Evolutionary conservation across 2,113 vertebrate species (phyloP).

Genomic region (Neogale vison): DNA sequence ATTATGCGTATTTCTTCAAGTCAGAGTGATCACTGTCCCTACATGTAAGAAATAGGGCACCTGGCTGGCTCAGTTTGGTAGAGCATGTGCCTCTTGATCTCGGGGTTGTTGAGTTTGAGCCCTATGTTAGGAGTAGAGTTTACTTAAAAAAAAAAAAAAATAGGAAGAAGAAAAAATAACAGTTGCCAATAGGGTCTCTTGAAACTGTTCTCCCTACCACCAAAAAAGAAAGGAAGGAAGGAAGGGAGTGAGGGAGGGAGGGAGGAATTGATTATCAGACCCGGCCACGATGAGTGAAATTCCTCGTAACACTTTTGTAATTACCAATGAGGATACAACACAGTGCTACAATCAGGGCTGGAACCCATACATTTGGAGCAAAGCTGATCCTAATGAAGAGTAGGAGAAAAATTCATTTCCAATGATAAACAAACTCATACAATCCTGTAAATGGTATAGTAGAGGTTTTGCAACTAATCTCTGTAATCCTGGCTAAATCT

Average conservation of each 20-base stretch:
- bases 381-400: neutral
- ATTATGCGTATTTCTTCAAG: neutral
- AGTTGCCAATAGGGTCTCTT: neutral
- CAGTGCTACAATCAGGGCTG: neutral
- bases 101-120: neutral
- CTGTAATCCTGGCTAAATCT: neutral
- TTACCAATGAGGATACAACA: neutral
- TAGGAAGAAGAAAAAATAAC: neutral
- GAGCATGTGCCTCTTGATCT: neutral
- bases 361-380: neutral
- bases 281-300: neutral
- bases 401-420: neutral
- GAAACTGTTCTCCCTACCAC: neutral
- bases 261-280: neutral
- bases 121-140: neutral
- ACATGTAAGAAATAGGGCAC: neutral
- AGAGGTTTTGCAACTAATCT: neutral
- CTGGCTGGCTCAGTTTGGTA: neutral
- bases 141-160: neutral
- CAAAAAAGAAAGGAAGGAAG: neutral
- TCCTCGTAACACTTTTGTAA: neutral
- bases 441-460: neutral
- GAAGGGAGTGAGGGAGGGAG: neutral
- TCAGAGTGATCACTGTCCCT: neutral
- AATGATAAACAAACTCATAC: conserved; percentile 1